These are phyloP conservation scores for Actinopyga echinites DNA, from an alignment of 53 echinoderm and acorn worm genomes.

Conservation along the genomic window DNA sequence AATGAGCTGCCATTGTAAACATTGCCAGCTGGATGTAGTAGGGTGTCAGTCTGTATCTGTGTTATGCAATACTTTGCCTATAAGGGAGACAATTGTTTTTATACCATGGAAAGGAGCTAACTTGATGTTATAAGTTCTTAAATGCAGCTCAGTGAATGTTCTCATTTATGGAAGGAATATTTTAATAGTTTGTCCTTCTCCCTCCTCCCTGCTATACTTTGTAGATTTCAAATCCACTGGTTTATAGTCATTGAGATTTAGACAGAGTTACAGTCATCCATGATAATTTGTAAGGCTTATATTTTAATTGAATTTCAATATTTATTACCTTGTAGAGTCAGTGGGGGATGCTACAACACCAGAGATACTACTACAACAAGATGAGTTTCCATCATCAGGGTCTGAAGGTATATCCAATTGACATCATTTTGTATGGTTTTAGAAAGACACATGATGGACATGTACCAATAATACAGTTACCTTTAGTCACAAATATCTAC, in stretches of 20 bases:
- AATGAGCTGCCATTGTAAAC: constrained; percentile 10
- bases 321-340: constrained; percentile 7
- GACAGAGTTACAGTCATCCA: constrained; percentile 12
- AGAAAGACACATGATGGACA: too few relatives aligned
- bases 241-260: constrained; percentile 1
- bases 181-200: constrained; percentile 22
- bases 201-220: background rate
- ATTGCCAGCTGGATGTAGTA: background rate
- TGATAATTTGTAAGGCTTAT: constrained; percentile 9
- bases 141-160: constrained; percentile 25
- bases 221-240: too few relatives aligned
- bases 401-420: background rate
- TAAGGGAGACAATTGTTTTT: background rate
- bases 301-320: background rate
- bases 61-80: background rate
- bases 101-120: constrained; percentile 3
- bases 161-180: constrained; percentile 1
- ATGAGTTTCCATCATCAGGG: constrained; percentile 9
- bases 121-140: constrained; percentile 6
- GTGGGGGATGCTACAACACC: background rate
- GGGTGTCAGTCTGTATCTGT: background rate
- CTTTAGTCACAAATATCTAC: too few relatives aligned
- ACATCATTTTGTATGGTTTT: too few relatives aligned
- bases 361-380: background rate
- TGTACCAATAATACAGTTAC: too few relatives aligned